phyloP scores from a whole-genome alignment of 2,113 vertebrate species.

The Odobenus rosmarus region DNA sequence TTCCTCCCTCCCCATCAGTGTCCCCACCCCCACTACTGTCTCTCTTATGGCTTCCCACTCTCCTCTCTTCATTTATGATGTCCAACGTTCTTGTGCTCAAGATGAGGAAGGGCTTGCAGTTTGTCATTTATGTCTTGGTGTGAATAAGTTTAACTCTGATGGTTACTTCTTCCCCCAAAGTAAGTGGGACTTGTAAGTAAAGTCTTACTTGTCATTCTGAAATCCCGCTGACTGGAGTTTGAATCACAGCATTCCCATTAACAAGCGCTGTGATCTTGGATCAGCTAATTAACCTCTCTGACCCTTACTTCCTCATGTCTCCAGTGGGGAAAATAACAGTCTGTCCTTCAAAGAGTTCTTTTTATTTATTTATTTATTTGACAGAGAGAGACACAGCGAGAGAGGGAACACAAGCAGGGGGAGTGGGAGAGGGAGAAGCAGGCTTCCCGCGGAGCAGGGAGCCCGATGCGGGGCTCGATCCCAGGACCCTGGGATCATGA shows the following conservation, averaged over 20 bases:
- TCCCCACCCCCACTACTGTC: neutral
- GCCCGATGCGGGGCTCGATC: too few relatives aligned
- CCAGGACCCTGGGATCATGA: too few relatives aligned
- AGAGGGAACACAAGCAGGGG: too few relatives aligned
- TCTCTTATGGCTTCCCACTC: neutral
- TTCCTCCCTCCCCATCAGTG: neutral
- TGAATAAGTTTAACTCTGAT: neutral
- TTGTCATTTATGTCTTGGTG: neutral
- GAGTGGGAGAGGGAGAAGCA: too few relatives aligned
- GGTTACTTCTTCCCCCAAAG: neutral
- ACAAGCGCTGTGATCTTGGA: neutral
- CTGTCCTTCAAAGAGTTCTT: neutral
- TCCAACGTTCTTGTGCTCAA: neutral
- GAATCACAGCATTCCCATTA: neutral
- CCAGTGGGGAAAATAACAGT: neutral
- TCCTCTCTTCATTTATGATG: neutral
- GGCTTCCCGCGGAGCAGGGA: too few relatives aligned
- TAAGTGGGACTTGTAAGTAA: neutral
- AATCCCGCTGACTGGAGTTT: neutral
- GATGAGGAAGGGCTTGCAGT: neutral
- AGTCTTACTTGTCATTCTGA: neutral
- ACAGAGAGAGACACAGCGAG: too few relatives aligned
- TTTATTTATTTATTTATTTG: too few relatives aligned
- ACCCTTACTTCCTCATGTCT: neutral
- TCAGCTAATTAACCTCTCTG: neutral